These are phyloP conservation scores for Ibidorhyncha struthersii DNA, from an alignment of 2,113 vertebrate genomes.

Conservation along the genomic window DNA sequence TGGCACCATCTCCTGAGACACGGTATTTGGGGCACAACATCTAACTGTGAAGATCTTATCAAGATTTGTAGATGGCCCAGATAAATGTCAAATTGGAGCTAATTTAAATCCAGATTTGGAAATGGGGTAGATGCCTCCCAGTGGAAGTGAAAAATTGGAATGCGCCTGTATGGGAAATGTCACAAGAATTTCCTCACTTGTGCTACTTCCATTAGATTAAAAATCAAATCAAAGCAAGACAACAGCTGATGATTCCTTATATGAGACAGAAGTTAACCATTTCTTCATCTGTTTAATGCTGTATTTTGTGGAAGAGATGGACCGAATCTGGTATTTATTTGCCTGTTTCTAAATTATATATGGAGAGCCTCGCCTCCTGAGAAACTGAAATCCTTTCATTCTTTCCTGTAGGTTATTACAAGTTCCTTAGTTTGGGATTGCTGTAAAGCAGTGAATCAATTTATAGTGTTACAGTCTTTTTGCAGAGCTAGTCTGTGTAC, in stretches of 20 bases:
- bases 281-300: not conserved
- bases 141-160: not conserved
- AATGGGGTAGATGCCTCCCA: not conserved
- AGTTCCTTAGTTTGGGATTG: not conserved
- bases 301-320: not conserved
- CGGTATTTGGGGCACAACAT: not conserved
- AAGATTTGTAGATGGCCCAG: not conserved
- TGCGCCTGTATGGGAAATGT: not conserved
- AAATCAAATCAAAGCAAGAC: not conserved
- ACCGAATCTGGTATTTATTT: not conserved
- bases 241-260: not conserved
- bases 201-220: not conserved
- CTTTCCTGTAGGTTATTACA: not conserved
- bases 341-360: not conserved
- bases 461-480: not conserved
- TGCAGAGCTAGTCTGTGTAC: not conserved
- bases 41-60: not conserved
- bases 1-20: not conserved
- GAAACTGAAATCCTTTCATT: not conserved
- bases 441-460: not conserved
- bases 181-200: not conserved
- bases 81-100: not conserved
- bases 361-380: not conserved
- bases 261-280: not conserved
- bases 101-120: not conserved